Evolutionary conservation across 2,888 invertebrate species (phyloP).

Genomic region (Cephus spinipes): DNA sequence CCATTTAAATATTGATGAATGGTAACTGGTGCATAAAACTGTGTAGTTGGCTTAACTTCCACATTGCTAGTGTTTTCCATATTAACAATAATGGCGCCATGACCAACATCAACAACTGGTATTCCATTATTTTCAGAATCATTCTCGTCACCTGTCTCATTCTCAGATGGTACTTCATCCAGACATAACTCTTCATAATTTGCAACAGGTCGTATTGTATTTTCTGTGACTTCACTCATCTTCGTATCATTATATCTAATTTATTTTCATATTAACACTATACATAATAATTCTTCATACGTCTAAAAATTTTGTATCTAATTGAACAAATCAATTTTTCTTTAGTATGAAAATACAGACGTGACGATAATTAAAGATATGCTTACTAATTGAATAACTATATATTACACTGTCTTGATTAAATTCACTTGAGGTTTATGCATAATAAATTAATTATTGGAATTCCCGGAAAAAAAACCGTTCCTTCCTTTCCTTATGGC

Average conservation of each 20-base stretch:
- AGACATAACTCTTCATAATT: background rate
- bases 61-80: conserved; percentile 69
- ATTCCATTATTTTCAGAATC: conserved; percentile 2
- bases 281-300: background rate
- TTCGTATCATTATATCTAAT: background rate
- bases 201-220: background rate
- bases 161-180: background rate
- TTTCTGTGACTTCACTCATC: background rate
- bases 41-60: conserved; percentile 69
- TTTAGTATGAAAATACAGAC: too few relatives aligned
- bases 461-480: background rate
- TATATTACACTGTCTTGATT: background rate
- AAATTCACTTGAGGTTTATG: background rate
- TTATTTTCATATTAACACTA: background rate
- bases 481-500: too few relatives aligned
- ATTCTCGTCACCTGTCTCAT: background rate
- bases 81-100: conserved; percentile 61
- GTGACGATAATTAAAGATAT: too few relatives aligned
- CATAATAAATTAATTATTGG: background rate
- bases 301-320: too few relatives aligned
- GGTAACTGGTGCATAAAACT: conserved; percentile 69
- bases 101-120: conserved; percentile 5
- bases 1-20: conserved; percentile 67
- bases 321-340: background rate
- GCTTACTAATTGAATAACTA: background rate